Percentiles rank a stretch among this genome's conserved stretches.
phyloP scores from a whole-genome alignment of 2,888 invertebrate genomes.

The Campoplex nolae region DNA sequence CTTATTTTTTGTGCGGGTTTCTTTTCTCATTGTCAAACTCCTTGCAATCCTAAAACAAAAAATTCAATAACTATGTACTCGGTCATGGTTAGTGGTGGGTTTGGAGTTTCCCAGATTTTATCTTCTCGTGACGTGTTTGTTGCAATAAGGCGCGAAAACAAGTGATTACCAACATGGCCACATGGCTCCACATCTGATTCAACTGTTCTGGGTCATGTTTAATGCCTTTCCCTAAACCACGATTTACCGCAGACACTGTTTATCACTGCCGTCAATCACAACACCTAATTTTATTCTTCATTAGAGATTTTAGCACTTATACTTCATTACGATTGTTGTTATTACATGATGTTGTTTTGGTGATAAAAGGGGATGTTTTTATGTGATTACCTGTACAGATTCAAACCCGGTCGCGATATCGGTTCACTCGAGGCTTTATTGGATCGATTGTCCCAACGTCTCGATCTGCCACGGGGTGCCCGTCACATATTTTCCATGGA shows the following conservation, averaged over 20 bases:
- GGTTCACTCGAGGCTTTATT: conserved; percentile 93
- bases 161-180: not conserved
- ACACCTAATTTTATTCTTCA: not conserved
- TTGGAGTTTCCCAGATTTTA: not conserved
- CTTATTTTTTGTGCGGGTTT: not conserved
- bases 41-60: not conserved
- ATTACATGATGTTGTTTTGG: not conserved
- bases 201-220: not conserved
- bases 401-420: conserved; percentile 95
- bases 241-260: too few relatives aligned
- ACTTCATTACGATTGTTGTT: not conserved
- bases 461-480: conserved; percentile 95
- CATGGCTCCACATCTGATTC: not conserved
- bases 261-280: not conserved
- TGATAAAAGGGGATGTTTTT: not conserved
- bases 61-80: conserved; percentile 7
- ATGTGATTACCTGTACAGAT: conserved; percentile 82
- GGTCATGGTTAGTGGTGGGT: not conserved
- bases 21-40: not conserved
- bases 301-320: not conserved
- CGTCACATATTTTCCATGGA: conserved; percentile 97
- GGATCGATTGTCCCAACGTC: conserved; percentile 94
- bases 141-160: not conserved
- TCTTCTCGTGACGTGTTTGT: not conserved
- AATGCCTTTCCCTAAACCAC: not conserved